Evolutionary conservation across 1,140 invertebrate species (phyloP).

Genomic region (Bilobella aurantiaca): DNA sequence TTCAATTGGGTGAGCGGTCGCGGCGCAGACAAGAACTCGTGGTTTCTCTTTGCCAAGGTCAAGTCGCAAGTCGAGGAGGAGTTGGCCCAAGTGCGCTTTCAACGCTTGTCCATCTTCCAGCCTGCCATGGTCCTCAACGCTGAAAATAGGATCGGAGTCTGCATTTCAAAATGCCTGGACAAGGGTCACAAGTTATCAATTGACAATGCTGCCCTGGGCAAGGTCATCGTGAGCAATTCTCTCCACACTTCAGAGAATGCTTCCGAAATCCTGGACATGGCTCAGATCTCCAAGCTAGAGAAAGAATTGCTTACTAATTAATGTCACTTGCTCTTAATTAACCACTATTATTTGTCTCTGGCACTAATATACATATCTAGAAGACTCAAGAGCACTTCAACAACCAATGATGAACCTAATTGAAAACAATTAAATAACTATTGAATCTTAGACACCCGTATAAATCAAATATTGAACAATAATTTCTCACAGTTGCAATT

Average conservation of each 20-base stretch:
- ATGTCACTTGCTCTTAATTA: no score
- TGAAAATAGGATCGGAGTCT: neutral
- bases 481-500: no score
- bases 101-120: constrained; percentile 36
- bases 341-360: no score
- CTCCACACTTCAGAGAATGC: neutral
- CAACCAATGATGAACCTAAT: no score
- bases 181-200: neutral
- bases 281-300: neutral
- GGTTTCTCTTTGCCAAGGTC: constrained; percentile 36
- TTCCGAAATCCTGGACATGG: neutral
- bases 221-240: neutral
- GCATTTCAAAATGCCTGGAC: neutral
- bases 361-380: no score
- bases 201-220: neutral
- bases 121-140: constrained; percentile 23
- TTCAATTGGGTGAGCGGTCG: constrained; percentile 43
- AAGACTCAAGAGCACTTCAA: no score
- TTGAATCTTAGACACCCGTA: no score
- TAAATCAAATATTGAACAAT: no score
- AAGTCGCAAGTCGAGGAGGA: constrained; percentile 38
- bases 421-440: no score
- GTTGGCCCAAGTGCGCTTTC: constrained; percentile 35
- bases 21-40: constrained; percentile 37
- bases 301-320: no score